A percentile compares a stretch with the other conserved stretches of the same genome.
phyloP scores from a whole-genome alignment of 2,113 vertebrate genomes.

The Leucoraja erinaceus region DNA sequence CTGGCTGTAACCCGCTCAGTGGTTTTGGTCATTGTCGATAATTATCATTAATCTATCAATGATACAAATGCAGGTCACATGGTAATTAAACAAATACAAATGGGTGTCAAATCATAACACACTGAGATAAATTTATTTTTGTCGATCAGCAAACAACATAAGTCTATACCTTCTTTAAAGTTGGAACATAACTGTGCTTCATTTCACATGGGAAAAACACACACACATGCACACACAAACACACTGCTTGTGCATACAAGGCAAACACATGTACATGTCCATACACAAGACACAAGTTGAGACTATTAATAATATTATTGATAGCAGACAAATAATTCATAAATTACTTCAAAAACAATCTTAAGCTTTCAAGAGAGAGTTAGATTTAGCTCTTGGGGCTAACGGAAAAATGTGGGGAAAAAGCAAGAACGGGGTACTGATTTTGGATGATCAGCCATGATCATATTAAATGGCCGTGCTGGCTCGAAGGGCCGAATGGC shows the following conservation, averaged over 20 bases:
- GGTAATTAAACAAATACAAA: not conserved
- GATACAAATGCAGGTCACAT: not conserved
- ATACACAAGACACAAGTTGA: not conserved
- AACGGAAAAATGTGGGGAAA: no score
- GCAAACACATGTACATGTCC: no score
- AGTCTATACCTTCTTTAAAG: not conserved
- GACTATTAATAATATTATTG: not conserved
- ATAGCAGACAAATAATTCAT: not conserved
- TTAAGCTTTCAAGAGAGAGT: not conserved
- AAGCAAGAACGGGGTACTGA: no score
- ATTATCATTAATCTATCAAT: no score
- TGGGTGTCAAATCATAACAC: not conserved
- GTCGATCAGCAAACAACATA: not conserved
- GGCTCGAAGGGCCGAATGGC: no score
- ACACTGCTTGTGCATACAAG: no score
- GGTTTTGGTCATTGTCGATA: not conserved
- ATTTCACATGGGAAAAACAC: no score
- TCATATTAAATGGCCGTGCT: no score
- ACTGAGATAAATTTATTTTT: not conserved
- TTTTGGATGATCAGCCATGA: no score
- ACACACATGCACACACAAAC: no score
- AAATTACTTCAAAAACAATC: not conserved
- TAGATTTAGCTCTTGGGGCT: no score
- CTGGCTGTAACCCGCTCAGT: not conserved
- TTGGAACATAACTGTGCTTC: not conserved